A percentile compares a stretch with the other conserved stretches of the same genome.
phyloP scores from a whole-genome alignment of 1,140 invertebrate genomes.

The Cyrtorhinus lividipennis region DNA sequence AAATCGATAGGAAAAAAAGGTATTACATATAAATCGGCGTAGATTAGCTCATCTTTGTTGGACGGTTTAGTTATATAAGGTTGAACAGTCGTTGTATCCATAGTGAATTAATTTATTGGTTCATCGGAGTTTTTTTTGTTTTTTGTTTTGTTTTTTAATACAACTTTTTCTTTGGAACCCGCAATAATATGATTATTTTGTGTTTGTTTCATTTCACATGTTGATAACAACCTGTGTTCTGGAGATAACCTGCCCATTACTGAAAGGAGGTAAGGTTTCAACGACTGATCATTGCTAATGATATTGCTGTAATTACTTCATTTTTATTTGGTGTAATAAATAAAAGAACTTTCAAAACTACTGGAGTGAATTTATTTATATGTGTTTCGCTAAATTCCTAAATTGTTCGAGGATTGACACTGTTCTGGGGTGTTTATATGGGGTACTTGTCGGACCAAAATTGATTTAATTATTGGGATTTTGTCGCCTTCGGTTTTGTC shows the following conservation, averaged over 20 bases:
- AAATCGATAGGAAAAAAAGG: no score
- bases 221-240: conserved; percentile 7
- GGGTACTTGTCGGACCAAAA: no score
- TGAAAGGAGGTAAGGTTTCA: conserved; percentile 12
- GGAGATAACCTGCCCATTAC: conserved; percentile 12
- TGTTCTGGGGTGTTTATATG: no score
- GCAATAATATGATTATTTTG: conserved; percentile 10
- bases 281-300: background rate
- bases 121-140: no score
- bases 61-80: no score
- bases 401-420: no score
- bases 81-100: conserved; percentile 2
- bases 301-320: background rate
- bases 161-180: background rate
- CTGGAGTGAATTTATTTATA: background rate
- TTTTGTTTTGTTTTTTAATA: no score
- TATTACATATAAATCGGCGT: no score
- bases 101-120: no score
- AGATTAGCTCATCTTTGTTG: no score
- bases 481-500: no score
- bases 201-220: conserved; percentile 15
- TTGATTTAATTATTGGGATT: no score
- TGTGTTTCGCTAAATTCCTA: background rate
- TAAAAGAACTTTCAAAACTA: background rate
- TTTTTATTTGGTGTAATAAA: background rate